Percentiles rank a stretch among this genome's conserved stretches.
phyloP scores from a whole-genome alignment of 2,113 vertebrate genomes.

The Eulemur macaco region DNA sequence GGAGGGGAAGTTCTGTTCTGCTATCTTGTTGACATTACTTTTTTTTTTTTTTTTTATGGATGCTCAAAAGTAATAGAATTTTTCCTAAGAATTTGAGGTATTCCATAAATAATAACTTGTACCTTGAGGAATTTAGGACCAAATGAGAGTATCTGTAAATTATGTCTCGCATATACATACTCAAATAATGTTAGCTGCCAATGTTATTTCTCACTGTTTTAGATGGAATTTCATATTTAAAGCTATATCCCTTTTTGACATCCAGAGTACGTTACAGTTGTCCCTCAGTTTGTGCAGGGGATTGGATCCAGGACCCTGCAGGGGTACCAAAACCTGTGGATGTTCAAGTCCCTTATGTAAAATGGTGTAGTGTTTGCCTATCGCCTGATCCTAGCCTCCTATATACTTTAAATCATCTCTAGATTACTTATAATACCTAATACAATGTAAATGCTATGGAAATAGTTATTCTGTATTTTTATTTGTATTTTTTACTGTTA shows the following conservation, averaged over 20 bases:
- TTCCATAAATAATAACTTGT: background rate
- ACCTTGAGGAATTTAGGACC: background rate
- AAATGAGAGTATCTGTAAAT: background rate
- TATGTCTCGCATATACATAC: background rate
- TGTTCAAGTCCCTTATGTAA: background rate
- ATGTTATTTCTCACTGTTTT: background rate
- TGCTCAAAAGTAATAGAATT: background rate
- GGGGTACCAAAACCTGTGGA: background rate
- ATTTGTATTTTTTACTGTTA: background rate
- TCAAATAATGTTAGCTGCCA: background rate
- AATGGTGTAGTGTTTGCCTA: background rate
- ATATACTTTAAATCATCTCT: background rate
- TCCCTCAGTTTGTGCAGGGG: background rate
- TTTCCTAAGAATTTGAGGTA: conserved; percentile 7
- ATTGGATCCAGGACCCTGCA: background rate
- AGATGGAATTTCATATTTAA: background rate
- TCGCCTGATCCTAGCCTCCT: background rate
- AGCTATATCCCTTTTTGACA: background rate
- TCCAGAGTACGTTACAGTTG: background rate
- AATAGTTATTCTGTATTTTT: background rate
- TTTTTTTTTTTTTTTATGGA: background rate
- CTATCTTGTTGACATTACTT: background rate
- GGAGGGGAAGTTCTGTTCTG: no score
- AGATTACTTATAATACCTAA: background rate
- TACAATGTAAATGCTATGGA: background rate